phyloP scores from a whole-genome alignment of 2,797 vertebrate species.

The Hipposideros larvatus region DNA sequence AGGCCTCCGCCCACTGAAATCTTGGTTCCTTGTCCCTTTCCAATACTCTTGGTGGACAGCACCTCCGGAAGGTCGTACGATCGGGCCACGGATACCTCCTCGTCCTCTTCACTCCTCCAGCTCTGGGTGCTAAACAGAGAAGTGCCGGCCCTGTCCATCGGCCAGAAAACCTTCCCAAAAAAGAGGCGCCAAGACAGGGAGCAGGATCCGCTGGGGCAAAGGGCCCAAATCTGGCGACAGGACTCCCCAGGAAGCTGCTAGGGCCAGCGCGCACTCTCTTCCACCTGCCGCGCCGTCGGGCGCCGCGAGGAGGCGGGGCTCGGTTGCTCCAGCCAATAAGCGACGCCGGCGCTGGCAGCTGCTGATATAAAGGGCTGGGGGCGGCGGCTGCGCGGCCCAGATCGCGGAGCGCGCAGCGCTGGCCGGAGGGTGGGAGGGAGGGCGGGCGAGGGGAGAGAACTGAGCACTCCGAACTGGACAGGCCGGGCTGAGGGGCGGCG shows the following conservation, averaged over 20 bases:
- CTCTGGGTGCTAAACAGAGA: neutral
- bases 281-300: conserved; percentile 83
- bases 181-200: neutral
- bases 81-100: neutral
- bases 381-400: conserved; percentile 84
- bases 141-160: neutral
- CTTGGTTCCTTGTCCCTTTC: neutral
- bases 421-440: conserved; percentile 80
- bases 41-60: neutral
- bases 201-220: neutral
- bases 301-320: conserved; percentile 74
- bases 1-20: neutral
- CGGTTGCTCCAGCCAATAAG: conserved; percentile 68
- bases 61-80: neutral
- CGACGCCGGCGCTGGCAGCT: conserved; percentile 76
- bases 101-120: neutral
- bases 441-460: conserved; percentile 74
- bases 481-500: conserved; percentile 57
- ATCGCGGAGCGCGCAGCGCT: conserved; percentile 84
- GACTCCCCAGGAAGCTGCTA: neutral
- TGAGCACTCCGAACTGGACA: conserved; percentile 49
- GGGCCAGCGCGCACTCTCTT: conserved; percentile 47
- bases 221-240: neutral
- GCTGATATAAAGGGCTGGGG: conserved; percentile 84
- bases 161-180: neutral